Percentiles rank a stretch among this genome's conserved stretches.
Conservation (phyloP, 92 coral and sea anemone species). For the Phenganax stokvisi region DNA sequence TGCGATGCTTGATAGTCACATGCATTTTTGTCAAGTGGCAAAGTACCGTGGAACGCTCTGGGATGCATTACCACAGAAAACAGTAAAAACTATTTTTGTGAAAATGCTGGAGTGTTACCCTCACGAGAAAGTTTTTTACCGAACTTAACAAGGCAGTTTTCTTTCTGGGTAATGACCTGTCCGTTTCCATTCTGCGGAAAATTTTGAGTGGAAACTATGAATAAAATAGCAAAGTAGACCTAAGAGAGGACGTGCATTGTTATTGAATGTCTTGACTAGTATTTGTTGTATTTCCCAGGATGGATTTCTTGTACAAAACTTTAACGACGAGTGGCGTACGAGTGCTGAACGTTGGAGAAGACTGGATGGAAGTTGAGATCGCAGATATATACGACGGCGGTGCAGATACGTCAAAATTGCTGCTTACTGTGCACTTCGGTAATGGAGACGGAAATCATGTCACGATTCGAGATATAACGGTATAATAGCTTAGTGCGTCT, state of each 20-base stretch:
- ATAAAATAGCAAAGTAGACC: too few relatives aligned
- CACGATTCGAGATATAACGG: conserved; percentile 17
- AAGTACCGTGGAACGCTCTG: too few relatives aligned
- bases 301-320: neutral
- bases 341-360: neutral
- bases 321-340: neutral
- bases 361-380: conserved; percentile 4
- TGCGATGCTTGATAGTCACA: too few relatives aligned
- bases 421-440: conserved; percentile 16
- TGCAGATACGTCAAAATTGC: neutral
- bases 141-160: neutral
- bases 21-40: too few relatives aligned
- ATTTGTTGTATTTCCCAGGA: neutral
- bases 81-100: too few relatives aligned
- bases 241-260: too few relatives aligned
- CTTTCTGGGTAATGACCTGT: too few relatives aligned
- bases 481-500: neutral
- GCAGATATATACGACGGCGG: conserved; percentile 4
- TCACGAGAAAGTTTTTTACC: neutral
- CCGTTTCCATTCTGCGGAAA: too few relatives aligned
- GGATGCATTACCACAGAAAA: too few relatives aligned
- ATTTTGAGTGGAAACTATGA: too few relatives aligned
- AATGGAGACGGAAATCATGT: neutral
- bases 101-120: too few relatives aligned
- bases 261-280: neutral